Evolutionary conservation across 1,140 invertebrate genomes (phyloP).

Genomic region (Rhynchophorus ferrugineus): DNA sequence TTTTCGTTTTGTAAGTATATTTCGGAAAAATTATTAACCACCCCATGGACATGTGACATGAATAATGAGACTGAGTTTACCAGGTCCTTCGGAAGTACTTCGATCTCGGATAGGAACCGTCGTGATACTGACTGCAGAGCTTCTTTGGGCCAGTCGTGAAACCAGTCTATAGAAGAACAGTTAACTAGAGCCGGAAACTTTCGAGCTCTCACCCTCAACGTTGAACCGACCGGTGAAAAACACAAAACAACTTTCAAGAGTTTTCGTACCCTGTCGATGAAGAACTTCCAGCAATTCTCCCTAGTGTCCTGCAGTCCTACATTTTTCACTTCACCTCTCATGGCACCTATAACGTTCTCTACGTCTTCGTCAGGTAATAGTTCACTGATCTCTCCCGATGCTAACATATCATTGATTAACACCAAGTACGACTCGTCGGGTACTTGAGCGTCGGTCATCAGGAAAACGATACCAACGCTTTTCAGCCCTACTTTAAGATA

Average conservation of each 20-base stretch:
- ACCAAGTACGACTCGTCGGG: constrained; percentile 88
- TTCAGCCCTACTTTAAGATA: constrained; percentile 86
- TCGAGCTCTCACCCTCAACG: constrained; percentile 72
- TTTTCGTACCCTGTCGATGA: constrained; percentile 80
- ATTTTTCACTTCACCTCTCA: constrained; percentile 80
- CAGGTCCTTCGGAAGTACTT: constrained; percentile 55
- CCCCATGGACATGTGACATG: constrained; percentile 85
- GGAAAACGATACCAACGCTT: constrained; percentile 76
- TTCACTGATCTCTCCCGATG: constrained; percentile 89
- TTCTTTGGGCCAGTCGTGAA: constrained; percentile 91
- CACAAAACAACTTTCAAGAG: constrained; percentile 76
- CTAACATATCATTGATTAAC: constrained; percentile 87
- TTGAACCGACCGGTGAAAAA: constrained; percentile 86
- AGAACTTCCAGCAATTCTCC: constrained; percentile 94
- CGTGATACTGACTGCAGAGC: constrained; percentile 83
- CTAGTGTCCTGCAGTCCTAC: constrained; percentile 74
- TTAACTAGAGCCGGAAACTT: constrained; percentile 94
- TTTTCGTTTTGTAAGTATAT: constrained; percentile 77
- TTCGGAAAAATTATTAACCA: constrained; percentile 80
- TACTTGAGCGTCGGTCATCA: constrained; percentile 91
- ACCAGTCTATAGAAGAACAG: constrained; percentile 91
- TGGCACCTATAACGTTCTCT: constrained; percentile 75
- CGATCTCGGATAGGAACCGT: constrained; percentile 71
- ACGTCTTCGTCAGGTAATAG: constrained; percentile 85
- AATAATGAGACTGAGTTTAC: constrained; percentile 67